Base-by-base conservation (phyloP, 2,113 vertebrate species). In the Montifringilla adamsi region DNA sequence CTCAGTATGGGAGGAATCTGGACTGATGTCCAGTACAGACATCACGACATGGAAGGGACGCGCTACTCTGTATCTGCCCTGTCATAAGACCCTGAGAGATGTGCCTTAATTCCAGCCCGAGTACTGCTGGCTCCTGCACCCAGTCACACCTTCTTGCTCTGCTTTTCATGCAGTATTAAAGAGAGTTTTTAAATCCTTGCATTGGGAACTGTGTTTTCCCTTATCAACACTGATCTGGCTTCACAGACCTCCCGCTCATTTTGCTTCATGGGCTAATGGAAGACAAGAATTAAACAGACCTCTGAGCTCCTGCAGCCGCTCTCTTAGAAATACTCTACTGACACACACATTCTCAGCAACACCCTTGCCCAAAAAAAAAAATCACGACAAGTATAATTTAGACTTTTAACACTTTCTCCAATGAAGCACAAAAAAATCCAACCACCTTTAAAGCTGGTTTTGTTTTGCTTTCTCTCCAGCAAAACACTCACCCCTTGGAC, bases 191-290 rank as follows among this genome's bases (percentile, higher is more conserved):
- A 60, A 94, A 95, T 79, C 37, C 44, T 60, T 78, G 73, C 78
- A 49, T 1, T 39, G 76, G 76, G 74, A 91, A n/a, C 79, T n/a
- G 30, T 37, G 70, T 78, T 95, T 76, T 92, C 94, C 87, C 77
- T n/a, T 81, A 95, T 78, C 95, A 89, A 33, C 62, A 30, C 47
- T 49, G 55, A 91, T 94, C 81, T 87, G 84, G 84, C 77, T 91
- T 84, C 67, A 67, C 50, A 95, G 68, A 95, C 90, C 93, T 96
- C 93, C 93, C 91, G 94, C 92, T 89, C 19, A 1, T 87, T 94
- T 87, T 93, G 90, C 77, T 96, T 92, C 92, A 87, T 13, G 13
- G 18, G 74, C 60, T 97, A 94, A 95, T 78, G 67, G 89, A 91
- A 95, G 43, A 81, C 39, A 49, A 82, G 79, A 89, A 93, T 87